A percentile compares a stretch with the other conserved stretches of the same genome.
Evolutionary conservation across 2,797 vertebrate genomes (phyloP).

Genomic region (Morelia viridis): DNA sequence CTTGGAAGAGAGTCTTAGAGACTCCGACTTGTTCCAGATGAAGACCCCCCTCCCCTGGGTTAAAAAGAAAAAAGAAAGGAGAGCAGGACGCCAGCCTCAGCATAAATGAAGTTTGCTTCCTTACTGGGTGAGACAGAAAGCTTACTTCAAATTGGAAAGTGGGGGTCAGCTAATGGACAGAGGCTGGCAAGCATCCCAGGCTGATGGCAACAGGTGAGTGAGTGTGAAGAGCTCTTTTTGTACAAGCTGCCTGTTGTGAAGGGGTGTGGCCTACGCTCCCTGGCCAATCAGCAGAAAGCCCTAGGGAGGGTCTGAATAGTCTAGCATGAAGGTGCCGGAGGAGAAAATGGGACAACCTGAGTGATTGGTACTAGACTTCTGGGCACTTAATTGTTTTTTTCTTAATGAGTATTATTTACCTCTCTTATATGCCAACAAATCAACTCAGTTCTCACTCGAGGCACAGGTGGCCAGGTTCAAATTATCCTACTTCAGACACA

Average conservation of each 20-base stretch:
- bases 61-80: not conserved
- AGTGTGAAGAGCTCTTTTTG: not conserved
- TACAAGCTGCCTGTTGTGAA: not conserved
- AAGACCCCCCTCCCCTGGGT: too few species aligned
- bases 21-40: too few species aligned
- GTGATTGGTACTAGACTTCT: not conserved
- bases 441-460: not conserved
- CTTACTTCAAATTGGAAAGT: not conserved
- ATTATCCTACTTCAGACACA: not conserved
- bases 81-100: not conserved
- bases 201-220: not conserved
- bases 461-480: not conserved
- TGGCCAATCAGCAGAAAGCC: slow-evolving; percentile 13
- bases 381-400: not conserved
- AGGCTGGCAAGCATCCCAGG: not conserved
- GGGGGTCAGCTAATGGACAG: not conserved
- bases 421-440: not conserved
- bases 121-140: not conserved
- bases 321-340: not conserved
- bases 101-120: not conserved
- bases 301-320: not conserved
- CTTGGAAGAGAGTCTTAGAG: not conserved
- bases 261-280: not conserved
- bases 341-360: not conserved
- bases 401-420: not conserved